phyloP scores from a whole-genome alignment of 2,113 vertebrate genomes.

The Tragelaphus scriptus region DNA sequence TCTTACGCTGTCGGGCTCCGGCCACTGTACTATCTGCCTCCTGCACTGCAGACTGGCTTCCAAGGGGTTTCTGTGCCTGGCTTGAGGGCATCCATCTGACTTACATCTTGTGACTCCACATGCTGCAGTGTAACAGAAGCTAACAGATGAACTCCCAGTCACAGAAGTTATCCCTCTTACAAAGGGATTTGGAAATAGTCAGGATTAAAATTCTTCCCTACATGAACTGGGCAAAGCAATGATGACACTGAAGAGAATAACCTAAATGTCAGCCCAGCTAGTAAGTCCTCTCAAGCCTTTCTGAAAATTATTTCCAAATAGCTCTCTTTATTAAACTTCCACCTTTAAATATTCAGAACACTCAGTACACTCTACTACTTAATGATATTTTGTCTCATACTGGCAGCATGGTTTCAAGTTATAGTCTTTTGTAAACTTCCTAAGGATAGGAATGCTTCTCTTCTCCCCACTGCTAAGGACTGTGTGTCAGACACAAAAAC shows the following conservation, averaged over 20 bases:
- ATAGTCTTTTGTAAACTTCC: neutral
- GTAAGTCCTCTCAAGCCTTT: neutral
- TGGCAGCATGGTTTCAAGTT: neutral
- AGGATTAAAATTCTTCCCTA: constrained; percentile 21
- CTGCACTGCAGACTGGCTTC: neutral
- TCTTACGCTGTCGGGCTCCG: neutral
- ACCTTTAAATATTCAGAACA: constrained; percentile 13
- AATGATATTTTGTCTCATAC: neutral
- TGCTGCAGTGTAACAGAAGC: neutral
- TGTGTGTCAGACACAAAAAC: neutral
- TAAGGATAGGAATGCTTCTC: neutral
- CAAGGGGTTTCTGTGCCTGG: neutral
- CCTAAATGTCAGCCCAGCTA: neutral
- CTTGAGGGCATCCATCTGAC: neutral
- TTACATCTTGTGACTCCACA: neutral
- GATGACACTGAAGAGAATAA: neutral
- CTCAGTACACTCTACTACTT: neutral
- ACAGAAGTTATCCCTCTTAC: neutral
- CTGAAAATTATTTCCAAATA: neutral
- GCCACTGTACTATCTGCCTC: neutral
- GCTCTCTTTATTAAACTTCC: neutral
- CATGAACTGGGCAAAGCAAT: neutral
- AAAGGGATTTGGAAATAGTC: neutral
- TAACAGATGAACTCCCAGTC: neutral
- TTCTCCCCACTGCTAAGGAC: neutral